phyloP scores from a whole-genome alignment of 2,113 vertebrate species.

The Dissostichus mawsoni region DNA sequence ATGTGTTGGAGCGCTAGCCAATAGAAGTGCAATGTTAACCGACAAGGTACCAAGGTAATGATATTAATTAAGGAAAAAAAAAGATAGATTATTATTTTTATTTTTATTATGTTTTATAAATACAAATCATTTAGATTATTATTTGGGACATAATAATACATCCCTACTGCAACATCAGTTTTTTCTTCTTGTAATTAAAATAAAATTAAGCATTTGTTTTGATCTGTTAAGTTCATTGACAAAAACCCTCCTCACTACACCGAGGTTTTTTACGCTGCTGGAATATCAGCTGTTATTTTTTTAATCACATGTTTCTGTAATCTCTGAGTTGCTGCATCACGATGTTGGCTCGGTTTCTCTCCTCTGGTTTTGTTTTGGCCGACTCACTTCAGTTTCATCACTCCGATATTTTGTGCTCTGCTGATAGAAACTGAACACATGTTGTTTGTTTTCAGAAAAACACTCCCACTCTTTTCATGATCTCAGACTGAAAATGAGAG shows the following conservation, averaged over 20 bases:
- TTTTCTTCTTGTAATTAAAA: background rate
- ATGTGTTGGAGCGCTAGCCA: no score
- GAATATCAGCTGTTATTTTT: background rate
- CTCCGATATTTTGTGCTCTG: background rate
- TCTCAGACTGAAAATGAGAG: background rate
- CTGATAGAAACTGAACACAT: background rate
- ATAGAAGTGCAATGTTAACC: no score
- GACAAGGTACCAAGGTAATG: no score
- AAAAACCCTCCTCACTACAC: background rate
- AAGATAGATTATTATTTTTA: no score
- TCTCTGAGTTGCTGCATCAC: constrained; percentile 11
- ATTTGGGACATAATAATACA: no score
- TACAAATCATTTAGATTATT: no score
- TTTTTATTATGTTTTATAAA: no score
- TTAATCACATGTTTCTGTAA: no score
- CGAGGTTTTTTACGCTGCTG: no score
- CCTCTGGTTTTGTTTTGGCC: background rate
- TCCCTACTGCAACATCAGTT: no score
- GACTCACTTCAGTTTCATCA: constrained; percentile 6
- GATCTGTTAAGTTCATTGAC: background rate
- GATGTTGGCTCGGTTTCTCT: constrained; percentile 8
- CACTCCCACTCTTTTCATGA: background rate
- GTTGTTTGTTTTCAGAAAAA: background rate
- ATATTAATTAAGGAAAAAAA: no score
- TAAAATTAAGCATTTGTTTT: background rate